phyloP scores from a whole-genome alignment of 2,888 invertebrate genomes.

The Elmis aenea region DNA sequence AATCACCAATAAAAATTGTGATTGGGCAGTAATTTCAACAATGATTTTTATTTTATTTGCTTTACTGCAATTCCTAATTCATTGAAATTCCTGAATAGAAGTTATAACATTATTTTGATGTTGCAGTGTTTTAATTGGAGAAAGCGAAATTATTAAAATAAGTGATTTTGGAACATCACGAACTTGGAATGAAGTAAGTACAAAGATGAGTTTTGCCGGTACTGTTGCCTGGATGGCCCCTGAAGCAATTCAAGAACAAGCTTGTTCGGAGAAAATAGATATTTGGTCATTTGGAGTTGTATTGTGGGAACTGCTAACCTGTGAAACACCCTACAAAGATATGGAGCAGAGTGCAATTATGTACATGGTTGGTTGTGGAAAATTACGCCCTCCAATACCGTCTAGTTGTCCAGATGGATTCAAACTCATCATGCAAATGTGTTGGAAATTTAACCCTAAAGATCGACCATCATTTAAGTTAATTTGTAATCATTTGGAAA shows the following conservation, averaged over 20 bases:
- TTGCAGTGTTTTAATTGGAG: slow-evolving; percentile 77
- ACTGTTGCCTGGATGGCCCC: slow-evolving; percentile 99
- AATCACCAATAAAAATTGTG: too few relatives aligned
- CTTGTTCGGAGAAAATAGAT: slow-evolving; percentile 96
- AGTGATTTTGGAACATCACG: slow-evolving; percentile 97
- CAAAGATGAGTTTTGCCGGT: slow-evolving; percentile 97
- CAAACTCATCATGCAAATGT: slow-evolving; percentile 82
- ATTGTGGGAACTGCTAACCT: slow-evolving; percentile 94
- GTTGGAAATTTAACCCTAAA: slow-evolving; percentile 86
- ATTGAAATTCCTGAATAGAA: too few relatives aligned
- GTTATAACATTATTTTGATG: slow-evolving; percentile 10
- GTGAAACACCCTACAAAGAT: slow-evolving; percentile 89
- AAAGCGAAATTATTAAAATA: slow-evolving; percentile 72
- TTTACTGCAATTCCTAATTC: slow-evolving; percentile 1
- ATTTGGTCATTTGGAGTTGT: slow-evolving; percentile 99
- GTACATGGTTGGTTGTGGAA: slow-evolving; percentile 96
- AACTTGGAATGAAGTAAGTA: slow-evolving; percentile 91
- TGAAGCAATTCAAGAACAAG: slow-evolving; percentile 94
- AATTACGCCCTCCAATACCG: slow-evolving; percentile 87
- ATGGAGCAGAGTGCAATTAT: slow-evolving; percentile 96
- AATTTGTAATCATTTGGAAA: slow-evolving; percentile 86
- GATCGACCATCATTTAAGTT: slow-evolving; percentile 88
- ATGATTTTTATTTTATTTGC: not conserved
- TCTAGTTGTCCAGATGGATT: slow-evolving; percentile 83
- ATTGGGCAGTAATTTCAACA: too few relatives aligned